A percentile compares a stretch with the other conserved stretches of the same genome.
Evolutionary conservation across 2,797 vertebrate genomes (phyloP).

Genomic region (Leuciscus waleckii): DNA sequence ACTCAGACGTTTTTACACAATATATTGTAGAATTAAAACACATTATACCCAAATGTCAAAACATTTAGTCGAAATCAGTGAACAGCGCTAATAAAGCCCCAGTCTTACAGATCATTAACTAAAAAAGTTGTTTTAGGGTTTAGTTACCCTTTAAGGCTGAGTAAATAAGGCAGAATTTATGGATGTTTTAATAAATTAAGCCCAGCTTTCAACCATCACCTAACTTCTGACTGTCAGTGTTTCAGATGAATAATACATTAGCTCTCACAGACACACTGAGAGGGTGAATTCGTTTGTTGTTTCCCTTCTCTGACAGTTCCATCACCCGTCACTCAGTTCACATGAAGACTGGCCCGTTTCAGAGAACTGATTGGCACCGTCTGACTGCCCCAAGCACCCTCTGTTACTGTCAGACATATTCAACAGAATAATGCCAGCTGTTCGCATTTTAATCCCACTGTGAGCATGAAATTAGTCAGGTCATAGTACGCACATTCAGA

Average conservation of each 20-base stretch:
- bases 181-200: background rate
- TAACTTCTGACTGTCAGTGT: background rate
- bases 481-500: background rate
- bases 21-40: too few species aligned
- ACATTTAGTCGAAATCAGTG: too few species aligned
- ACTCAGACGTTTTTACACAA: too few species aligned
- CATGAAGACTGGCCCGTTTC: constrained; percentile 32
- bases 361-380: constrained; percentile 30
- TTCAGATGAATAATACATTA: constrained; percentile 40
- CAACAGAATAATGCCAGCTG: background rate
- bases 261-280: constrained; percentile 20
- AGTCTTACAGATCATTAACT: too few species aligned
- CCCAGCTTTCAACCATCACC: constrained; percentile 21
- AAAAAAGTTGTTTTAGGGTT: too few species aligned
- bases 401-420: constrained; percentile 19
- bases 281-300: constrained; percentile 30
- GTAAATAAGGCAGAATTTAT: background rate
- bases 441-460: background rate
- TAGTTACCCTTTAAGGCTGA: too few species aligned
- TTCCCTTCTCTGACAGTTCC: constrained; percentile 36
- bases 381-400: constrained; percentile 27
- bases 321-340: constrained; percentile 32
- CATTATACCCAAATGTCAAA: too few species aligned
- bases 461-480: constrained; percentile 15
- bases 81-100: too few species aligned